phyloP scores from a whole-genome alignment of 2,888 invertebrate genomes.

The Xestoiulus laeticollis region DNA sequence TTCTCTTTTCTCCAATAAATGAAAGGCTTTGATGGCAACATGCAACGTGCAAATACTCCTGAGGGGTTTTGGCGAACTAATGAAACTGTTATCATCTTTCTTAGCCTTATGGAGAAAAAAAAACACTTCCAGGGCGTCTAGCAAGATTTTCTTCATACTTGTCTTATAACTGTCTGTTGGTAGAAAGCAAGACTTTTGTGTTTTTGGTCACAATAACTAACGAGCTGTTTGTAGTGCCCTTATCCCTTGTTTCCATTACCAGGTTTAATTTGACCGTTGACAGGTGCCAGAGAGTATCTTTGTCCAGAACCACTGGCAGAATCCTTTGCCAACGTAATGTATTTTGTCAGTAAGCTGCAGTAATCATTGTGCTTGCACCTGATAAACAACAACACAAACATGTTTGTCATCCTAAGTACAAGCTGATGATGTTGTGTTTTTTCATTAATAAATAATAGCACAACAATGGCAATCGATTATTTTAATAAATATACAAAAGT shows the following conservation, averaged over 20 bases:
- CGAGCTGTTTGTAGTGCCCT: background rate
- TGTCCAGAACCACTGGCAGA: background rate
- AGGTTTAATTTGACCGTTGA: slow-evolving; percentile 28
- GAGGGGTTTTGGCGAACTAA: background rate
- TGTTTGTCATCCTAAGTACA: background rate
- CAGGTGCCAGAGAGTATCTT: background rate
- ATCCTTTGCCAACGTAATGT: background rate
- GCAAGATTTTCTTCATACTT: background rate
- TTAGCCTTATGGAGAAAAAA: background rate
- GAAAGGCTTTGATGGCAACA: background rate
- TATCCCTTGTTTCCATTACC: background rate
- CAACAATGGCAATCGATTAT: background rate
- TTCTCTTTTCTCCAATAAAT: background rate
- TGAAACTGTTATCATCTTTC: slow-evolving; percentile 43
- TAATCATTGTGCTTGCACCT: background rate
- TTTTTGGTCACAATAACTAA: slow-evolving; percentile 7
- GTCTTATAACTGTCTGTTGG: background rate
- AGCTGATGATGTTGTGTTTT: background rate
- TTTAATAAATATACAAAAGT: no score
- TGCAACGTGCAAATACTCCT: slow-evolving; percentile 16
- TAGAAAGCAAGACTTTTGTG: background rate
- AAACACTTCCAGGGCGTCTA: background rate
- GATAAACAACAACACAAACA: background rate
- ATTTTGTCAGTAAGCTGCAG: background rate
- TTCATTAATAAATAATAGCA: background rate